Evolutionary conservation across 2,888 invertebrate species (phyloP), one percentile per base, ranked within the genome.

Genomic region (Tridacna crocea): DNA sequence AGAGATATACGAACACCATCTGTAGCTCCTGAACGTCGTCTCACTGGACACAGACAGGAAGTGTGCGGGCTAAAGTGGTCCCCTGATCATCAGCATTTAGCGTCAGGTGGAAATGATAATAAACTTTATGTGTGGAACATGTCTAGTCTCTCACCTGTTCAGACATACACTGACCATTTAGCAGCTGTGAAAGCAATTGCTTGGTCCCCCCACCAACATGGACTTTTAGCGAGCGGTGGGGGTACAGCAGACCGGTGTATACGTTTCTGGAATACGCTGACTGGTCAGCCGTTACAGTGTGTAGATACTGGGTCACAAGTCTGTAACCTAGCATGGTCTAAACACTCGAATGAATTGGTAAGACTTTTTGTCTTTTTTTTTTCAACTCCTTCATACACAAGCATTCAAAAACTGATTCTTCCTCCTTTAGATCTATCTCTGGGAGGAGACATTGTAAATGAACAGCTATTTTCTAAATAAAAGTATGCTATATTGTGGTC

Each of bases 201-300:
- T 27, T 99, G 99, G 99, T 99, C 99, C 1, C 99, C 99, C 0
- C 99, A 99, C 95, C 99, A 99, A 95, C 99, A 99, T 95, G 99
- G 99, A 0, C 95, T 99, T 74, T 95, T 99, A 83, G 99, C 99
- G 0, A 98, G 98, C 60, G 99, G 99, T 66, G 99, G 99, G n/a
- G 99, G 99, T n/a, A 99, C 99, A 0, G 99, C 99, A 0, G 99
- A 99, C 95, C 95, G 99, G 46, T 98, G 98, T 94, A 98, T 99
- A 85, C 96, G 98, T 26, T 99, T 99, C 95, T 99, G 99, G 99
- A 99, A 99, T 95, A 99, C 99, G 0, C 95, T 99, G 85, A 99
- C 99, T 0, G 98, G 98, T 13, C 99, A 99, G 95, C 98, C 99
- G 1, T 98, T 99, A 97, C 99, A 99, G 95, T 98, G 98, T 94